These are phyloP conservation scores for Pteromalus puparum DNA, from an alignment of 1,140 invertebrate species.

Conservation along the genomic window DNA sequence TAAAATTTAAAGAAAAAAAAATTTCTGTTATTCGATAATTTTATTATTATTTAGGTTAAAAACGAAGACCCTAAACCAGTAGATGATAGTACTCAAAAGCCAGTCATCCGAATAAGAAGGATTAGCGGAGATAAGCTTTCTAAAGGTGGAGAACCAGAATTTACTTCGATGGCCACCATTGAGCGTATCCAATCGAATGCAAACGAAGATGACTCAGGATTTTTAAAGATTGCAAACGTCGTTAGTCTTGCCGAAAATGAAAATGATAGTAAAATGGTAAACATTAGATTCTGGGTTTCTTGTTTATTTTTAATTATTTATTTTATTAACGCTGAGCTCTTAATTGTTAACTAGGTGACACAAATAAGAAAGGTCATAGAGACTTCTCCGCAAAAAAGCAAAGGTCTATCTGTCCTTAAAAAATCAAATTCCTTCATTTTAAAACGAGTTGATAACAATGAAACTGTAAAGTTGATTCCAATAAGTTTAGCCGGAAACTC, in stretches of 20 bases:
- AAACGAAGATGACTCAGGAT: slow-evolving; percentile 62
- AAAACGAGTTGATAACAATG: slow-evolving; percentile 60
- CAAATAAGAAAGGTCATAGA: slow-evolving; percentile 67
- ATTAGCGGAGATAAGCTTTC: slow-evolving; percentile 71
- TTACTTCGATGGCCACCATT: slow-evolving; percentile 10
- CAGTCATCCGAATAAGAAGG: slow-evolving; percentile 67
- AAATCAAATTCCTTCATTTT: slow-evolving; percentile 64
- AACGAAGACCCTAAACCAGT: background rate
- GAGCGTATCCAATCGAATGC: slow-evolving; percentile 26
- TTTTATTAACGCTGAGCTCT: slow-evolving; percentile 2
- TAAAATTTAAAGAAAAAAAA: too few species aligned
- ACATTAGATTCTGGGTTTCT: slow-evolving; percentile 27
- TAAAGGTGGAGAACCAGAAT: slow-evolving; percentile 38
- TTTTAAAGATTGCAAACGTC: slow-evolving; percentile 71
- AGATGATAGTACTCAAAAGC: slow-evolving; percentile 27
- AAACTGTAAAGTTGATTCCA: slow-evolving; percentile 62
- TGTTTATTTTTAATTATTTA: background rate
- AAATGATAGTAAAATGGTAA: slow-evolving; percentile 56
- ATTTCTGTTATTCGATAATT: background rate
- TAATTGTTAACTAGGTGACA: slow-evolving; percentile 55
- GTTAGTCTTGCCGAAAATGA: slow-evolving; percentile 66
- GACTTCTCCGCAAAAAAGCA: slow-evolving; percentile 57
- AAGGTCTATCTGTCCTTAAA: slow-evolving; percentile 63
- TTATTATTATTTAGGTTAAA: background rate
- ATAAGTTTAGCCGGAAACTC: slow-evolving; percentile 52